phyloP scores from a whole-genome alignment of 2,888 invertebrate genomes.

The Rhyacophila evoluta region DNA sequence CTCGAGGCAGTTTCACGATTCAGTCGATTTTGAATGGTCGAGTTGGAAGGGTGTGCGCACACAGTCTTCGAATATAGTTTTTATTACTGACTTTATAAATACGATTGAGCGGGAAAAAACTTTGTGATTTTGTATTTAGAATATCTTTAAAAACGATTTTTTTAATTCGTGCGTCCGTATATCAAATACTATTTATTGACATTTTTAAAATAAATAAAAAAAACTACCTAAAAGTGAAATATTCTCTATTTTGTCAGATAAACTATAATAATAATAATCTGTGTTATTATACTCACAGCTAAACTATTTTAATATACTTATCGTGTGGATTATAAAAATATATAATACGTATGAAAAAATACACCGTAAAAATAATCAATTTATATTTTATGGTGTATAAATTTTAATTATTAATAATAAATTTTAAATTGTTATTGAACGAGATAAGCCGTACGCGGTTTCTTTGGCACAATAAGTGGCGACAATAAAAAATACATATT shows the following conservation, averaged over 20 bases:
- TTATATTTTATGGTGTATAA: neutral
- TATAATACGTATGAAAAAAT: neutral
- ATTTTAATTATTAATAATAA: neutral
- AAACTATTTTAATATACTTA: too few relatives aligned
- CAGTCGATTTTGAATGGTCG: neutral
- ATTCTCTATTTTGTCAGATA: too few relatives aligned
- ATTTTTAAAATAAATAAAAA: too few relatives aligned
- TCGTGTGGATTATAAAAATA: neutral
- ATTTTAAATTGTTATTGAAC: neutral
- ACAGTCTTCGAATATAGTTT: neutral
- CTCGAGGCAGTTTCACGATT: conserved; percentile 1
- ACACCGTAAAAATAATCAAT: neutral
- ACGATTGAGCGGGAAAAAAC: neutral
- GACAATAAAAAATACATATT: neutral
- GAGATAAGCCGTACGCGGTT: neutral
- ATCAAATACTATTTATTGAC: too few relatives aligned
- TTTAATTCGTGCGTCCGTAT: too few relatives aligned
- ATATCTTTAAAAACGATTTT: too few relatives aligned
- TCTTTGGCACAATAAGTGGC: neutral
- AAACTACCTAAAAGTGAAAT: too few relatives aligned
- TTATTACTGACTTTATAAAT: neutral
- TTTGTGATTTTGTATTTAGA: neutral
- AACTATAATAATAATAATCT: too few relatives aligned
- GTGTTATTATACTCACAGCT: too few relatives aligned
- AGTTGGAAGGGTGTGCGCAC: neutral